Base-by-base conservation (phyloP, 2,797 vertebrate species). In the Phoxinus dragarum region DNA sequence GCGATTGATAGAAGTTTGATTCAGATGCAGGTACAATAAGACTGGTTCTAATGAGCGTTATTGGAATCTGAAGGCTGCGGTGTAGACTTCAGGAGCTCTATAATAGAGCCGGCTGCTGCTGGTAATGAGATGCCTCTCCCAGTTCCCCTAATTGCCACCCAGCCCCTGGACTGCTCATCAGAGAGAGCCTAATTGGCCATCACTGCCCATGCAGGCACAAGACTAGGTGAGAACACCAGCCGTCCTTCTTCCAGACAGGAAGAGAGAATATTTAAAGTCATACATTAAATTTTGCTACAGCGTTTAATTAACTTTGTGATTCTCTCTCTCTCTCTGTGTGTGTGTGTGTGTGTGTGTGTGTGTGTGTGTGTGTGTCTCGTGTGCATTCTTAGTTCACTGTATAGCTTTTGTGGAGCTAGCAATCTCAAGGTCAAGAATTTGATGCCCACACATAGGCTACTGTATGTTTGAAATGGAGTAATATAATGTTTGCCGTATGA, bases 181-280 rank as follows among this genome's bases (percentile, higher is more conserved):
- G 91, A 93, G 92, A 93, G 89, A 86, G 90, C 91, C 93, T 95
- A 95, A 95, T 95, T 96, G 95, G 94, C 94, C 93, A 94, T 95
- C 94, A 93, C 94, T 93, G 92, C 90, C 90, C 92, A 92, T 90
- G 91, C 92, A 90, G 92, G 93, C 93, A 91, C 89, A 86, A 90
- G 92, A 90, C 91, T 92, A 91, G 90, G 54, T 72, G 76, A 47
- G 67, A 49, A 76, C 47, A 76, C 49, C 85, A 76, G 4, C 42
- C 34, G 16, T 78, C 71, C 80, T 88, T 69, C 44, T 38, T 71
- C 19, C 38, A 84, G 76, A 86, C 49, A n/a, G 59, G 59, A 81
- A 79, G 72, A 82, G 92, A 93, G 92, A 93, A 93, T 94, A 92
- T 89, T 88, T 92, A 93, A 94, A 92, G 90, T 91, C 93, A 90